These are phyloP conservation scores for Leptinotarsa rubiginosa DNA, from an alignment of 2,888 invertebrate genomes.

Conservation along the genomic window DNA sequence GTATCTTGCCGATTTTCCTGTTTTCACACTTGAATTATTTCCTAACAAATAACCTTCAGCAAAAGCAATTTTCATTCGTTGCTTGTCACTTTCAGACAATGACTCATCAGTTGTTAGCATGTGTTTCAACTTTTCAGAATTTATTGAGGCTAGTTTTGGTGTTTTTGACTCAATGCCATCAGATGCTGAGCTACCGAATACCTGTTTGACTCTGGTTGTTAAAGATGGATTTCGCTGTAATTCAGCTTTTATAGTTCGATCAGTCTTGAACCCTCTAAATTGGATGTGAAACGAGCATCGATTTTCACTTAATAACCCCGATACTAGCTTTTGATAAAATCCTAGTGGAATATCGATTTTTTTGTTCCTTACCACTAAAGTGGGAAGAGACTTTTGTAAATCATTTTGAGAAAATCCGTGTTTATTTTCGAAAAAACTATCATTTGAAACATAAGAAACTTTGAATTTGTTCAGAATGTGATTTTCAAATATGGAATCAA, in stretches of 20 bases:
- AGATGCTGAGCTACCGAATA: conserved; percentile 60
- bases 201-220: conserved; percentile 74
- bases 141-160: conserved; percentile 50
- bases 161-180: conserved; percentile 50
- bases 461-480: conserved; percentile 61
- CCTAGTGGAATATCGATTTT: conserved; percentile 54
- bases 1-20: conserved; percentile 71
- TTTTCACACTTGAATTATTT: conserved; percentile 64
- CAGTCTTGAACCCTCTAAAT: conserved; percentile 83
- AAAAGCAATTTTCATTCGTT: conserved; percentile 87
- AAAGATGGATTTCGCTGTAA: conserved; percentile 78
- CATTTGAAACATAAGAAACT: conserved; percentile 63
- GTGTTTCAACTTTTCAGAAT: conserved; percentile 68
- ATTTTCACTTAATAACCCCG: conserved; percentile 56
- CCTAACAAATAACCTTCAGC: conserved; percentile 91
- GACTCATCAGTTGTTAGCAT: conserved; percentile 69
- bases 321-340: conserved; percentile 59
- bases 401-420: conserved; percentile 62
- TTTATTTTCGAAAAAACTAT: conserved; percentile 67
- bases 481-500: conserved; percentile 57
- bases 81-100: conserved; percentile 71
- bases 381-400: conserved; percentile 56
- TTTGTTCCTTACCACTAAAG: conserved; percentile 54
- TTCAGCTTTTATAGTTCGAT: conserved; percentile 78
- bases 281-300: conserved; percentile 67